Conservation (phyloP, 2,888 invertebrate genomes). For the Xestia xanthographa region DNA sequence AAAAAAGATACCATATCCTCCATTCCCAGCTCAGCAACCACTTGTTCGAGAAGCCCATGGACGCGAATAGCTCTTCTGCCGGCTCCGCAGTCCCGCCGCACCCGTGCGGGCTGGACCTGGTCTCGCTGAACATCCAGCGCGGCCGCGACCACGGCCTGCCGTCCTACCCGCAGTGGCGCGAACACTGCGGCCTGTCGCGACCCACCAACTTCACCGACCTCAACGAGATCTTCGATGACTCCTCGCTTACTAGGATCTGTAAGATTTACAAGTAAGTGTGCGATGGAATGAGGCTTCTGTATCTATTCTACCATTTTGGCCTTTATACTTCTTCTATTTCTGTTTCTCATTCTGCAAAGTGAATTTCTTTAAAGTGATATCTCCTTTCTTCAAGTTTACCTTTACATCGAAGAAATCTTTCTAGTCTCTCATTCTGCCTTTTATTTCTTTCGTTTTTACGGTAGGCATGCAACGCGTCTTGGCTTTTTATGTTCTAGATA, state of each 20-base stretch:
- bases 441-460: background rate
- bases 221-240: slow-evolving; percentile 91
- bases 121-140: slow-evolving; percentile 96
- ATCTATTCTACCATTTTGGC: background rate
- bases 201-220: slow-evolving; percentile 92
- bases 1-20: background rate
- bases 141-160: slow-evolving; percentile 97
- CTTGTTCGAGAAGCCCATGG: slow-evolving; percentile 91
- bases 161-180: slow-evolving; percentile 94
- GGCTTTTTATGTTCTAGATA: background rate
- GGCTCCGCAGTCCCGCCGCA: slow-evolving; percentile 14
- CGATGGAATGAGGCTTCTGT: too few species aligned
- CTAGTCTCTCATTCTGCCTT: background rate
- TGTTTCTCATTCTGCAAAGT: background rate
- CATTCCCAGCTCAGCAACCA: slow-evolving; percentile 91
- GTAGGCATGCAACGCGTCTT: background rate
- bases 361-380: background rate
- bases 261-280: slow-evolving; percentile 91
- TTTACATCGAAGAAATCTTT: background rate
- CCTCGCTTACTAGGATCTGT: slow-evolving; percentile 91
- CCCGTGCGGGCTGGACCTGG: slow-evolving; percentile 95
- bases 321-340: background rate
- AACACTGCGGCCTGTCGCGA: slow-evolving; percentile 93
- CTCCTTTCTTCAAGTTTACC: background rate
- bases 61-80: slow-evolving; percentile 70